Evolutionary conservation across 2,888 invertebrate species (phyloP), one percentile per base, ranked within the genome.

Genomic region (Linnaemya vulpina): DNA sequence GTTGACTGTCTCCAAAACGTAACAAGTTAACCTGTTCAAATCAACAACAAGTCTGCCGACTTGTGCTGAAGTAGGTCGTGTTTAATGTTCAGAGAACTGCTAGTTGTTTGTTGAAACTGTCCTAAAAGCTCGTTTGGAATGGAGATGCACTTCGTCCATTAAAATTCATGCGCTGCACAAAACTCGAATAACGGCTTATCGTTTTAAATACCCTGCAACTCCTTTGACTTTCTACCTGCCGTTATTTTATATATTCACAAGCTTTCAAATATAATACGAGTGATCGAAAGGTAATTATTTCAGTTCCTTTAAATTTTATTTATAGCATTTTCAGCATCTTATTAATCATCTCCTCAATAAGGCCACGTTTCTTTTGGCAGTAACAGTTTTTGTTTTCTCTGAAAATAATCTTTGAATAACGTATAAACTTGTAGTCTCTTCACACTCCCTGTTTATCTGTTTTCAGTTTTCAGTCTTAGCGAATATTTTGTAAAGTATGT

Each of bases 371-470:
- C 17, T 35, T 49, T 25, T 43, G 15, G 15, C n/a, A 43, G 22
- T 38, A 63, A 55, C 30, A 20, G 17, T 13, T 49, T 68, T 35
- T 38, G 51, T 49, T 67, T 67, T 11, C 58, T 43, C 25, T 8
- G 43, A 65, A 20, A 51, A 55, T 65, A 15, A 51, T 30, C 9
- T n/a, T 43, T 55, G 8, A 9, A 1, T 58, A 7, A 3, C 30
- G 30, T 35, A 13, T 38, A 13, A 17, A 22, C 63, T 49, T 49
- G 20, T 20, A 77, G n/a, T 38, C 60, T 55, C 46, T 17, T 76
- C 3, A 60, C 38, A 60, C 17, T n/a, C 11, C 22, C 65, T 43
- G n/a, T 55, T 53, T 15, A 68, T 67, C 49, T 68, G 22, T 58
- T 55, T 55, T 43, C 30, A 67, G 8, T 55, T n/a, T n/a, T n/a